Conservation (phyloP, 2,888 invertebrate species). For the Mythimna pallens region DNA sequence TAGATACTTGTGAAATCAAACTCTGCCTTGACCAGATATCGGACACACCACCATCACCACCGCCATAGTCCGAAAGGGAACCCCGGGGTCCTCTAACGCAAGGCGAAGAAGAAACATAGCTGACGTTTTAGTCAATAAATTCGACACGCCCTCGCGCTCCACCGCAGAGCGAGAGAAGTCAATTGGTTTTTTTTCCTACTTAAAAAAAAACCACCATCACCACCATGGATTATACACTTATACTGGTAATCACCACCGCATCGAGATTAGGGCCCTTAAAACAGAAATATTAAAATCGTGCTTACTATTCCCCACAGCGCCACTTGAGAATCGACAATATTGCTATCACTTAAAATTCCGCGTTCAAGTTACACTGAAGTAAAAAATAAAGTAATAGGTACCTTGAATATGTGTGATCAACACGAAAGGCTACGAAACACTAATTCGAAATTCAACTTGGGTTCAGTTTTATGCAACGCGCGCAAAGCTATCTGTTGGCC, state of each 20-base stretch:
- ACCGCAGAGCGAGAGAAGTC: too few species aligned
- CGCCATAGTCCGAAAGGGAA: too few species aligned
- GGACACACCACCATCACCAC: too few species aligned
- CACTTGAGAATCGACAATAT: constrained; percentile 13
- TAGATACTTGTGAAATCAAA: too few species aligned
- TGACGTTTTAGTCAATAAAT: too few species aligned
- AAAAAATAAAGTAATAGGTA: neutral
- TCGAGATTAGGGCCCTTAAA: neutral
- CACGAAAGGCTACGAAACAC: constrained; percentile 12
- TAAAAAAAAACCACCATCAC: neutral
- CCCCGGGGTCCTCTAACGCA: too few species aligned
- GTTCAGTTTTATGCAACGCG: constrained; percentile 36
- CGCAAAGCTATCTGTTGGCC: neutral
- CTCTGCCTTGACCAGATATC: too few species aligned
- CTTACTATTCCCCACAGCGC: neutral
- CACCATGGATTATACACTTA: too few species aligned
- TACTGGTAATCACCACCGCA: neutral
- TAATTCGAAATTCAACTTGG: constrained; percentile 6
- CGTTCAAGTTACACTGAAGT: neutral
- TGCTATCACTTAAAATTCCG: constrained; percentile 8
- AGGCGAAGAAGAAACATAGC: too few species aligned
- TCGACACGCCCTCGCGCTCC: too few species aligned
- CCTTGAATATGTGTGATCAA: constrained; percentile 1
- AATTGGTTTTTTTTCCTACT: too few species aligned
- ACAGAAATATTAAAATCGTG: neutral